A percentile compares a stretch with the other conserved stretches of the same genome.
phyloP scores from a whole-genome alignment of 2,113 vertebrate genomes.

The Saguinus imperator region DNA sequence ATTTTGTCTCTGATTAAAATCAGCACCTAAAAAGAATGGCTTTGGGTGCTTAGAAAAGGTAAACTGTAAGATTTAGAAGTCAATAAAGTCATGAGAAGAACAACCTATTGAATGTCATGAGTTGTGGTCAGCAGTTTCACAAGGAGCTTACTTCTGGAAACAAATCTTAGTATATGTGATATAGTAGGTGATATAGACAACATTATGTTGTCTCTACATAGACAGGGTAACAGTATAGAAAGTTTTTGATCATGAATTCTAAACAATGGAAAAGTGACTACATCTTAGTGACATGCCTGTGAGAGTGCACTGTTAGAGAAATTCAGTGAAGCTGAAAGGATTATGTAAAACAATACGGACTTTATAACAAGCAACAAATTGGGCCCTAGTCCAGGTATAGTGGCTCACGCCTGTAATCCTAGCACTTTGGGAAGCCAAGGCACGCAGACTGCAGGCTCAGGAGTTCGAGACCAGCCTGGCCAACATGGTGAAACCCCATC shows the following conservation, averaged over 20 bases:
- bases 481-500: too few relatives aligned
- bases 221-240: neutral
- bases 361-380: neutral
- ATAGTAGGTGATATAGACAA: neutral
- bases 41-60: neutral
- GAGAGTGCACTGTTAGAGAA: neutral
- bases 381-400: too few relatives aligned
- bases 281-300: neutral
- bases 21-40: neutral
- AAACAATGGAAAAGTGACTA: neutral
- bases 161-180: neutral
- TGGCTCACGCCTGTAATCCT: too few relatives aligned
- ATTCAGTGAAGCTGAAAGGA: neutral
- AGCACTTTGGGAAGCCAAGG: too few relatives aligned
- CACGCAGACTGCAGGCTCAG: too few relatives aligned
- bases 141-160: neutral
- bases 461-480: too few relatives aligned
- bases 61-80: neutral
- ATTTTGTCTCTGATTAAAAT: slow-evolving; percentile 11
- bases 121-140: neutral
- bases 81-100: neutral
- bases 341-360: neutral
- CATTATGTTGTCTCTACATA: too few relatives aligned
- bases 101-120: neutral
- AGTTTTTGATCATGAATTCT: neutral